Conservation (phyloP, 2,888 invertebrate species). For the Metacarcinus magister region DNA sequence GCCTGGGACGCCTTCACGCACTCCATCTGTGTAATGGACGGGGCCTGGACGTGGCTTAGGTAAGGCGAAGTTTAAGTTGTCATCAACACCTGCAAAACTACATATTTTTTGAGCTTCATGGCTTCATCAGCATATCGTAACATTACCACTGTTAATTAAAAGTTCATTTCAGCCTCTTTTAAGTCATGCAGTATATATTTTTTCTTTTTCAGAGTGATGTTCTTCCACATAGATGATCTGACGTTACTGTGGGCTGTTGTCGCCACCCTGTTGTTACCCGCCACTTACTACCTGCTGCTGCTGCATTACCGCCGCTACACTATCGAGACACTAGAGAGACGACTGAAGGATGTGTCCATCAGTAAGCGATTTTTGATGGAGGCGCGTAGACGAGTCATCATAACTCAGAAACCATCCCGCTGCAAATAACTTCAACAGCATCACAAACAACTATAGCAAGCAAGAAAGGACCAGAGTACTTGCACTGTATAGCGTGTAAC, state of each 20-base stretch:
- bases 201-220: neutral
- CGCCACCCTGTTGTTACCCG: neutral
- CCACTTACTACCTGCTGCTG: constrained; percentile 42
- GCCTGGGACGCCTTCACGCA: constrained; percentile 66
- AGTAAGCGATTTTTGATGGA: constrained; percentile 37
- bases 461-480: too few relatives aligned
- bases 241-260: neutral
- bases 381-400: neutral
- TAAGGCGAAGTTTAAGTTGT: neutral
- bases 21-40: constrained; percentile 44
- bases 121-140: neutral
- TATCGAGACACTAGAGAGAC: constrained; percentile 43
- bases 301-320: neutral
- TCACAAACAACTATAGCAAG: neutral
- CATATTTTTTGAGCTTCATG: neutral
- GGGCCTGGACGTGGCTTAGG: constrained; percentile 51
- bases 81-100: neutral
- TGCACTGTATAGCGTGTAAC: too few relatives aligned
- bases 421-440: neutral
- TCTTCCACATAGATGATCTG: neutral
- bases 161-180: neutral
- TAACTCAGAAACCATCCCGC: neutral
- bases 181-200: neutral
- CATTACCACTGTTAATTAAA: neutral
- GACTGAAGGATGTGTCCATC: neutral